Conservation (phyloP, 2,888 invertebrate species). For the Iselma pallidipennis region DNA sequence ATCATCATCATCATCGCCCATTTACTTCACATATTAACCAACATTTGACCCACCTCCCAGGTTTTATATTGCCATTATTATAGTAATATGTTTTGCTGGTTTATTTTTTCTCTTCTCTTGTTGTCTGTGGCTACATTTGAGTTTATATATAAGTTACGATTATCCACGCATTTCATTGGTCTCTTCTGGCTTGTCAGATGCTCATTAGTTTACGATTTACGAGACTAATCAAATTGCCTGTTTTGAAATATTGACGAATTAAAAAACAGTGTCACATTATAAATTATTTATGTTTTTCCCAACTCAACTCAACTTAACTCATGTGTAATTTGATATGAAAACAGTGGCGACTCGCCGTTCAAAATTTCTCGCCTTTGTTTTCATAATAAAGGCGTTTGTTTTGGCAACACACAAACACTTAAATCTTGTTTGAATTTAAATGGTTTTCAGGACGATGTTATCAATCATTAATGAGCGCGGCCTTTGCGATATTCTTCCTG, state of each 20-base stretch:
- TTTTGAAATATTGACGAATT: background rate
- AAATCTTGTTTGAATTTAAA: too few species aligned
- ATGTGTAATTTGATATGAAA: background rate
- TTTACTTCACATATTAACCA: background rate
- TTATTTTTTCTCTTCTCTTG: too few species aligned
- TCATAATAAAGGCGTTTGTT: too few species aligned
- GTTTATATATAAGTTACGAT: background rate
- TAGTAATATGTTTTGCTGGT: too few species aligned
- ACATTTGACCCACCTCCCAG: background rate
- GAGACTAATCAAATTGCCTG: background rate
- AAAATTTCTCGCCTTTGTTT: too few species aligned
- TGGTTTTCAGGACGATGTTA: too few species aligned
- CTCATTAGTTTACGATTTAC: background rate
- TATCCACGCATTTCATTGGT: background rate
- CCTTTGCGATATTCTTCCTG: too few species aligned
- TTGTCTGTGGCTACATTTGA: too few species aligned
- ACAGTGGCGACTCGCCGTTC: background rate
- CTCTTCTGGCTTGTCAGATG: background rate
- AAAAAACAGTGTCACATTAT: background rate
- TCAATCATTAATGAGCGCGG: too few species aligned
- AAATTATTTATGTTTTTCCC: background rate
- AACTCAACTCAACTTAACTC: too few species aligned
- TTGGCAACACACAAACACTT: too few species aligned
- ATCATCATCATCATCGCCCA: background rate
- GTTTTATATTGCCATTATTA: background rate